A percentile compares a stretch with the other conserved stretches of the same genome.
Evolutionary conservation across 2,113 vertebrate species (phyloP).

Genomic region (Piaya cayana): DNA sequence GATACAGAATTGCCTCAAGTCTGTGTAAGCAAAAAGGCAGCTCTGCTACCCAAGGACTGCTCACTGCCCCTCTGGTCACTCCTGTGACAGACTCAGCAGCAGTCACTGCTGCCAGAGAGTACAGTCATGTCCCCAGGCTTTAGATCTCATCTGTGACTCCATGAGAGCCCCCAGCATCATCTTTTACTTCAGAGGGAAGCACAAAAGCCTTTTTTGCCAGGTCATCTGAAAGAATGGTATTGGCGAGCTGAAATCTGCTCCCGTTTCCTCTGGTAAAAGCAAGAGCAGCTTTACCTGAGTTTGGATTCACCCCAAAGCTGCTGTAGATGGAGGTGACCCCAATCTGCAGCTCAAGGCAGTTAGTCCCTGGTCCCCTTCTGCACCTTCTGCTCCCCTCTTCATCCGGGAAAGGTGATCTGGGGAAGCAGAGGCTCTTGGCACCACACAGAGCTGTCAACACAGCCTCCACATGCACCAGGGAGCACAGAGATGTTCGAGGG

Average conservation of each 20-base stretch:
- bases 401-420: neutral
- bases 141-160: neutral
- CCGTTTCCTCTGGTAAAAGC: neutral
- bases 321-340: accelerated
- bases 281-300: neutral
- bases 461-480: accelerated
- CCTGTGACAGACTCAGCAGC: accelerated
- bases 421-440: accelerated
- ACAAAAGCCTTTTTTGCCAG: neutral
- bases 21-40: neutral
- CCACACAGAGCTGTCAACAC: neutral
- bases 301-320: neutral
- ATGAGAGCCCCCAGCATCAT: neutral
- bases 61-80: neutral
- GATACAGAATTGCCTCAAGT: too few species aligned
- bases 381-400: neutral
- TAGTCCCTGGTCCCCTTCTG: neutral
- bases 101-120: neutral
- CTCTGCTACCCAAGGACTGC: neutral
- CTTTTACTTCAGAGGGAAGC: neutral
- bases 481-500: neutral
- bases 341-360: neutral
- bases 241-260: accelerated
- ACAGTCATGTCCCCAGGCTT: neutral
- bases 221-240: neutral